Conservation (phyloP, 2,888 invertebrate species). For the Teinopalpus imperialis region DNA sequence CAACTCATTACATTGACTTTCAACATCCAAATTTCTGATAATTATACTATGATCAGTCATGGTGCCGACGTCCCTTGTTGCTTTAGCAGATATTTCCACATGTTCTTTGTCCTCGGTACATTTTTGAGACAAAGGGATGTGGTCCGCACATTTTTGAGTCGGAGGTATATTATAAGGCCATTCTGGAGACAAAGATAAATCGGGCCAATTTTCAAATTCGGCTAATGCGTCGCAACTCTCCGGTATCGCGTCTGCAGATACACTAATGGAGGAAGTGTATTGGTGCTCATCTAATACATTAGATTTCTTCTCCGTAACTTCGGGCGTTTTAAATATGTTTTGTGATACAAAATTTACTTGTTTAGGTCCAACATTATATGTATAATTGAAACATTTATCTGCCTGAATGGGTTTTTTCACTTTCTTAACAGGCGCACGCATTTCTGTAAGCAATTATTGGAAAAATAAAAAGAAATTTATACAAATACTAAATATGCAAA, state of each 20-base stretch:
- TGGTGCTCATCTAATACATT: neutral
- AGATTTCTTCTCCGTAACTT: neutral
- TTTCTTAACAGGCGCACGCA: neutral
- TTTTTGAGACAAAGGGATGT: too few species aligned
- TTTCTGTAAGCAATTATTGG: conserved; percentile 3
- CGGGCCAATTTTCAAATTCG: too few species aligned
- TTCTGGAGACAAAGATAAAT: neutral
- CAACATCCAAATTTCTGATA: conserved; percentile 36
- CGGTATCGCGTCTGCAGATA: neutral
- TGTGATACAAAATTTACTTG: neutral
- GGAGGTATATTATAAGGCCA: neutral
- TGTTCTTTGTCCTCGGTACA: too few species aligned
- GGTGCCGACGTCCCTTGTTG: conserved; percentile 9
- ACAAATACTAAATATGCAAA: too few species aligned
- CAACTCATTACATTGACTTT: conserved; percentile 39
- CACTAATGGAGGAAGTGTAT: neutral
- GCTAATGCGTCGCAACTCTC: too few species aligned
- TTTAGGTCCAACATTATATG: neutral
- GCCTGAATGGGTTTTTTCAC: neutral
- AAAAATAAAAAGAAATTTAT: too few species aligned
- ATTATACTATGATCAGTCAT: conserved; percentile 1
- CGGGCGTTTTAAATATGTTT: neutral
- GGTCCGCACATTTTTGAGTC: neutral
- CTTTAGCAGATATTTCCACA: neutral
- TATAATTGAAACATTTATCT: neutral